Evolutionary conservation across 2,888 invertebrate genomes (phyloP), one percentile per base, ranked within the genome.

Genomic region (Hedychridium roseum): DNA sequence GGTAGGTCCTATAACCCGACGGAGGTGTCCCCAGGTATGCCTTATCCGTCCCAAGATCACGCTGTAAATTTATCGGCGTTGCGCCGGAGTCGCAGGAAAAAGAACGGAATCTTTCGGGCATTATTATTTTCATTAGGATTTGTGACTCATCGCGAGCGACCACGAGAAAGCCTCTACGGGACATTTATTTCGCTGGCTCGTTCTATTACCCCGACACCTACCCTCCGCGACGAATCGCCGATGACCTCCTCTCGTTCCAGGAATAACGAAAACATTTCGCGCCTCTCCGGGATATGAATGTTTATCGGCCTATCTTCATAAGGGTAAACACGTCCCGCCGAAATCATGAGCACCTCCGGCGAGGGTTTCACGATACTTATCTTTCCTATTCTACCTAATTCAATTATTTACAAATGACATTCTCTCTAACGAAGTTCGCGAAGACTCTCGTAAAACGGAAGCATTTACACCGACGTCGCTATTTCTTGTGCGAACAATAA

Each of bases 1-100:
- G 63, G 60, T 65, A 56, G 68, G 71, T 68, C 69, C 71, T 69
- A 72, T 71, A 75, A 71, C 72, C 74, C 71, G 69, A 71, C 71
- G 65, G 71, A 76, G 76, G 75, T 77, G 76, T 77, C 76, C 72
- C 73, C 75, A 76, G 76, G 76, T 76, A 76, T 73, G 74, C 64
- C 68, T 76, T 76, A 76, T 76, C 76, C 66, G 53, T 54, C 56
- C 39, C 43, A 44, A 58, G 68, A 76, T 76, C 76, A 54, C 68
- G 73, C 71, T 70, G 68, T 76, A 76, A 76, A 76, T 76, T 76
- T 76, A 66, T 73, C 68, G 64, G 63, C 59, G 66, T 63, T 68
- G 57, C 62, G 47, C 59, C 65, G 46, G 61, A 50, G 26, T 50
- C 48, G 46, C 57, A 26, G 21, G 17, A 14, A 52, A 46, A 47